Base-by-base conservation (phyloP, 2,113 vertebrate genomes). In the Malurus cyaneus region DNA sequence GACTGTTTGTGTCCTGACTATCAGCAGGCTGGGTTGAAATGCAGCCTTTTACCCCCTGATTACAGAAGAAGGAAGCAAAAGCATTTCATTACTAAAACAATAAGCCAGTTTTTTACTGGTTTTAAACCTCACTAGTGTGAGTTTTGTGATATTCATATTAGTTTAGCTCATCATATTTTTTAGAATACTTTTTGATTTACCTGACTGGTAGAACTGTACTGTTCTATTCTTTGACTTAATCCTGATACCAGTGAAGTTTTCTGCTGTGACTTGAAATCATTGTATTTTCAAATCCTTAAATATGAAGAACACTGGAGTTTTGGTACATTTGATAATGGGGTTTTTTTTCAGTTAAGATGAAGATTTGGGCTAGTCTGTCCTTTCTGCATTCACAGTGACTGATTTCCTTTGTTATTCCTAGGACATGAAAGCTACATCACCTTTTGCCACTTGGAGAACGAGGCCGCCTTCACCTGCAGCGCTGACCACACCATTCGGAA, bases 391-490 rank as follows among this genome's bases (percentile, higher is more conserved):
- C 21, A 15, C 11, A n/a, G 12, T 4, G 49, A 29, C 39, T 29
- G 60, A 8, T 81, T 62, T 39, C 50, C 20, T 73, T 50, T 54
- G 9, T 4, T 53, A 9, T 18, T 64, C 8, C 69, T 46, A 98
- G 98, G 98, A 11, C 98, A 98, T 1, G 98, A 98, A 69, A 98
- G 98, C 69, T 98, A 98, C 34, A 98, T 98, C 89, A 98, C 98
- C 69, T 98, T 98, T 85, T 98, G 98, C 88, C 98, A 98, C 88
- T 62, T 98, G 80, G 98, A 98, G 92, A 98, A 98, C 0, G 98
- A 98, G 41, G 97, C 96, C 0, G 98, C 98, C 80, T 98, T 98
- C 95, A 98, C 98, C 0, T 98, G 98, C 65, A 98, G 98, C 0
- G 98, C 98, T 0, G 98, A 98, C 87, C 94, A 97, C 39, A 98